phyloP scores from a whole-genome alignment of 2,113 vertebrate species.

The Pampusana beccarii region DNA sequence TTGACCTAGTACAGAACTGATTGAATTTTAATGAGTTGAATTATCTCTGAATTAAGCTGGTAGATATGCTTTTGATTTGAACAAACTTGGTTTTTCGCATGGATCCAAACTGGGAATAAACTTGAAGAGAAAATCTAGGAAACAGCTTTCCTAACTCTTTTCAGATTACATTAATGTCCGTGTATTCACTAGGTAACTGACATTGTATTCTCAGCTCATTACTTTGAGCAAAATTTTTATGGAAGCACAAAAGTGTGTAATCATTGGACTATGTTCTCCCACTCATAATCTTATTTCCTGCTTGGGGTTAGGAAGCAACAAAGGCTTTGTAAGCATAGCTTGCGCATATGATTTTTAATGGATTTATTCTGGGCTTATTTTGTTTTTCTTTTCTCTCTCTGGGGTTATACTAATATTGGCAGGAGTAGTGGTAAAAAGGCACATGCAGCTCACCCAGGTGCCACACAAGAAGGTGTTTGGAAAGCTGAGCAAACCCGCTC shows the following conservation, averaged over 20 bases:
- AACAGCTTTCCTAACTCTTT: not conserved
- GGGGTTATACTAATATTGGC: not conserved
- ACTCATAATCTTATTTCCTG: not conserved
- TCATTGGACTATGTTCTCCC: not conserved
- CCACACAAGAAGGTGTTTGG: not conserved
- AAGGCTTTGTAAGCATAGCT: not conserved
- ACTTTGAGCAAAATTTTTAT: not conserved
- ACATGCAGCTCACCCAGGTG: not conserved
- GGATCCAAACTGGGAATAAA: not conserved
- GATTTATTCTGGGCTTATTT: not conserved
- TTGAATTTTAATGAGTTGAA: slow-evolving; percentile 50
- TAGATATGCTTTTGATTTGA: not conserved
- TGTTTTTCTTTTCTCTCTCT: not conserved
- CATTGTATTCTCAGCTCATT: not conserved
- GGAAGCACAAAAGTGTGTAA: not conserved
- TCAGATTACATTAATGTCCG: not conserved
- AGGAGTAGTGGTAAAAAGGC: not conserved
- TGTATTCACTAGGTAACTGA: not conserved
- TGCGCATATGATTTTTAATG: not conserved
- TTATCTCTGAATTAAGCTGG: not conserved
- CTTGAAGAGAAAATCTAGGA: not conserved
- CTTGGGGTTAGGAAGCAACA: not conserved
- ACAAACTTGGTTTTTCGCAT: not conserved
- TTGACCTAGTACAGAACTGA: slow-evolving; percentile 6
- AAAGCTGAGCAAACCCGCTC: not conserved